Evolutionary conservation across 2,113 vertebrate genomes (phyloP), one percentile per base, ranked within the genome.

Genomic region (Antigone vipio): DNA sequence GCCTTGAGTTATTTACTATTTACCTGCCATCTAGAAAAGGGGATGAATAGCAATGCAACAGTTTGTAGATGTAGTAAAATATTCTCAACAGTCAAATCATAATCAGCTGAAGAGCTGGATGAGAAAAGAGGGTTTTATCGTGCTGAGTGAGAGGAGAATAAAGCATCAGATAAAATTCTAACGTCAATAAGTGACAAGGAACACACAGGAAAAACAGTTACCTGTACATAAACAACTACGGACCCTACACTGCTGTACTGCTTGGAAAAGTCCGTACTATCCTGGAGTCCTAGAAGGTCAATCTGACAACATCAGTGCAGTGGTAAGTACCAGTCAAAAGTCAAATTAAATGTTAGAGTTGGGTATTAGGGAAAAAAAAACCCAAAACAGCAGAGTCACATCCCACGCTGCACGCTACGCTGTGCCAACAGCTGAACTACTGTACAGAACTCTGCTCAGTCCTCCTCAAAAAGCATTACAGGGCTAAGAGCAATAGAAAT

Each of bases 401-500:
- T 12, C 74, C 62, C 58, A 62, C 7, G 2, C 17, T 22, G 62
- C 69, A 66, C 66, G 35, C 21, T 4, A 3, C 5, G 47, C 23
- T 75, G 67, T 35, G 63, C 24, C 80, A 49, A 18, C 32, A 83
- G 67, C 84, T 64, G 49, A 80, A 15, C 63, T 30, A 9, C 84
- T 67, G 58, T 3, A 35, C 55, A 49, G 29, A 76, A 52, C 55
- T 69, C 88, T 49, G 69, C 82, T 80, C 50, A 69, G 1, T 12
- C 8, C 74, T 69, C 66, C 84, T 77, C 63, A 50, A 9, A 89
- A 67, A 77, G 55, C 63, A 32, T 38, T 22, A 30, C 24, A 59
- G 45, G 52, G 68, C 68, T 30, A 52, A 69, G 93, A 95, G 52
- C 59, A 92, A 69, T 22, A 92, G 80, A 88, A 94, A 68, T 38